Base-by-base conservation (phyloP, 2,797 vertebrate species). In the Pipistrellus pygmaeus region DNA sequence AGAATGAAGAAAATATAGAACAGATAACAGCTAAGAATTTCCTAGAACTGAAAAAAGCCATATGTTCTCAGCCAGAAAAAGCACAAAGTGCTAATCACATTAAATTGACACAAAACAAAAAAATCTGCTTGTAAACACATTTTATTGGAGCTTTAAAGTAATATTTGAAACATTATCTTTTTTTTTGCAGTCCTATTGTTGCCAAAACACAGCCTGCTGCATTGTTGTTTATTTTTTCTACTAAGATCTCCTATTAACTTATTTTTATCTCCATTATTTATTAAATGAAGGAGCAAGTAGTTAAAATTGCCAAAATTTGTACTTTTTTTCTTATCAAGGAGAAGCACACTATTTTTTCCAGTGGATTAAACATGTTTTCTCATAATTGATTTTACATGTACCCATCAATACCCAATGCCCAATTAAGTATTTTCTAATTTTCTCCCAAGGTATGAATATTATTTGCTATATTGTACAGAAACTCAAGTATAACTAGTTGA, bases 1-100 rank as follows among this genome's bases (percentile, higher is more conserved):
- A 73, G 32, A n/a, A 32, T 81, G 41, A 94, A 92, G 66, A 68
- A 23, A 78, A 46, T 77, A 18, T 66, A 48, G 14, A 38, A 76
- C 72, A 91, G 48, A 91, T 68, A 90, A 35, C 5, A 87, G 57
- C 46, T 77, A 84, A 88, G 78, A 80, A 87, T 83, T 89, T 96
- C 89, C 76, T 93, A 81, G 92, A 93, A 66, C 13, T 53, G n/a
- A 73, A 90, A 41, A 80, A 90, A 84, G 14, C 32, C 41, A 17
- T 85, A 46, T 57, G n/a, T 85, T 88, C 55, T 71, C 12, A 83
- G 48, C 27, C 88, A 86, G 80, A 75, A 93, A 88, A 94, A 93
- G 8, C 55, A 60, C 20, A 15, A 23, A 93, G 11, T 62, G 27
- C 41, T 55, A 55, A 55, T 71, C 53, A 77, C 66, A 64, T 62